Base-by-base conservation (phyloP, 1,140 invertebrate species). In the Aleiodes sp. region DNA sequence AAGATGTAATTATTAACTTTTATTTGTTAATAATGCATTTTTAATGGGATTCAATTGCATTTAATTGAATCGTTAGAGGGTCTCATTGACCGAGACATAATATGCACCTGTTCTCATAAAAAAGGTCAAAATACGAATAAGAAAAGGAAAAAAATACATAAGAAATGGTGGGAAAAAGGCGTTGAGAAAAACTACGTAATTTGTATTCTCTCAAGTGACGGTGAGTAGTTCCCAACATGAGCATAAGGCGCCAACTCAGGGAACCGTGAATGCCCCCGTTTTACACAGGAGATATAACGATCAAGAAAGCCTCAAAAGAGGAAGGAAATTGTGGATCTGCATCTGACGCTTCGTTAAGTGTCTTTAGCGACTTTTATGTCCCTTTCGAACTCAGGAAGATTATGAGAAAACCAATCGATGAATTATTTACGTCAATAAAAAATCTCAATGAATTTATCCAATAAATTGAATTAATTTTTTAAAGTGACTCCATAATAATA, bases 171-270 rank as follows among this genome's bases (percentile, higher is more conserved):
- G 28, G 56, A 59, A 59, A 59, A 59, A 26, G 24, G n/a, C 28
- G 56, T 59, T 28, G n/a, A 29, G 28, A 14, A 59, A 59, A 59
- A 59, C 28, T 31, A 14, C 28, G 56, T 59, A 59, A 59, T 59
- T 59, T 59, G 56, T 59, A 59, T 59, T 59, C 56, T 59, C n/a
- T n/a, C n/a, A 26, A n/a, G 12, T 59, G 39, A 43, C 10, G 31
- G 31, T 10, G n/a, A n/a, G 31, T 33, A 33, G 31, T 14, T 16
- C 4, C 56, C 24, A 14, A 59, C 24, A 14, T 59, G 28, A 59
- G 26, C 56, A 59, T 59, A 59, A 59, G 56, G 46, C 46, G 21
- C 56, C 56, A 59, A 59, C 7, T 59, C 28, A 59, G 28, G 26
- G 26, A 31, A 59, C 10, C 56, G 56, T 59, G 28, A 59, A 59